Conservation (phyloP, 2,888 invertebrate species). For the Calliopum simillimum region DNA sequence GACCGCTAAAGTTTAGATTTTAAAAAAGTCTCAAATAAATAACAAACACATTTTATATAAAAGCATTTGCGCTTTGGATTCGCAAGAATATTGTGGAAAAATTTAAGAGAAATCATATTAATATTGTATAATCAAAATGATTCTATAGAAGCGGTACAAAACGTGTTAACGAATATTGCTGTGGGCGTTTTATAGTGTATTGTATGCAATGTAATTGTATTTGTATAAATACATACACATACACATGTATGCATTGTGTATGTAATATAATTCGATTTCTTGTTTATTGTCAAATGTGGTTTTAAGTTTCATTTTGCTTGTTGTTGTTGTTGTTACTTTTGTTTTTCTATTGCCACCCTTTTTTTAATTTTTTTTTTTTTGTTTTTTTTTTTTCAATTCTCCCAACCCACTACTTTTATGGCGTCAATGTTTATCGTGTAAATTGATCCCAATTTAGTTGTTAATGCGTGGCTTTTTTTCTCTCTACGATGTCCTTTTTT, state of each 20-base stretch:
- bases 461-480: slow-evolving; percentile 20
- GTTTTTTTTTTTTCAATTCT: not conserved
- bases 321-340: not conserved
- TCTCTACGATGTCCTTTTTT: slow-evolving; percentile 5
- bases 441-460: slow-evolving; percentile 23
- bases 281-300: slow-evolving; percentile 24
- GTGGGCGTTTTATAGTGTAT: not conserved
- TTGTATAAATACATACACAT: slow-evolving; percentile 17
- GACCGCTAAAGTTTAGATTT: too few relatives aligned
- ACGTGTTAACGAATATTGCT: not conserved
- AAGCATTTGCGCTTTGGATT: too few relatives aligned
- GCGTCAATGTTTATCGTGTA: slow-evolving; percentile 15
- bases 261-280: slow-evolving; percentile 12
- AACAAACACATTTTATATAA: too few relatives aligned
- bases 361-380: not conserved
- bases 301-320: slow-evolving; percentile 14
- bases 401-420: not conserved
- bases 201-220: not conserved
- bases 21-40: too few relatives aligned
- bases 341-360: not conserved
- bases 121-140: too few relatives aligned
- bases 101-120: too few relatives aligned
- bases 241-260: too few relatives aligned
- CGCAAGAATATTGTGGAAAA: too few relatives aligned
- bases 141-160: too few relatives aligned